These are phyloP conservation scores for Fringilla coelebs DNA, from an alignment of 2,797 vertebrate species.

Conservation along the genomic window DNA sequence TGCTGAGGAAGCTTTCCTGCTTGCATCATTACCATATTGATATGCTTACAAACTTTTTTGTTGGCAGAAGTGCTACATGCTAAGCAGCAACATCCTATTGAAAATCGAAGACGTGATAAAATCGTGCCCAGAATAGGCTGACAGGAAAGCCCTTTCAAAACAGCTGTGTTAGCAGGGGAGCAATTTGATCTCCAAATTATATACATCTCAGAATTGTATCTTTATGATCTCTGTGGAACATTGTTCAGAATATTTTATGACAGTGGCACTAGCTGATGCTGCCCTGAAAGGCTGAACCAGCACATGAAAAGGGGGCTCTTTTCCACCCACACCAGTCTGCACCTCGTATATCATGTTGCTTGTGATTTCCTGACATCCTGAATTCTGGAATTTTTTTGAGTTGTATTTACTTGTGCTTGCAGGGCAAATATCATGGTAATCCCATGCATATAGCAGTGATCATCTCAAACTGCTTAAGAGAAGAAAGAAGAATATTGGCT, in stretches of 20 bases:
- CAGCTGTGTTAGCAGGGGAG: not conserved
- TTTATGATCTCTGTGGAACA: not conserved
- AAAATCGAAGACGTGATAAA: constrained; percentile 6
- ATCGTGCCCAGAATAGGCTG: not conserved
- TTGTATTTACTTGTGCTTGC: constrained; percentile 15
- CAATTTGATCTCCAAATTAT: not conserved
- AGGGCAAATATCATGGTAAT: constrained; percentile 89
- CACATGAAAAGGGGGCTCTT: not conserved
- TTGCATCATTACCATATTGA: not conserved
- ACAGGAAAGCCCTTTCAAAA: constrained; percentile 32
- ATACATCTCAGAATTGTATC: not conserved
- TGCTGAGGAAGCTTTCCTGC: constrained; percentile 12
- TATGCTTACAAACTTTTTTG: not conserved
- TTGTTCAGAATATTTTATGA: not conserved
- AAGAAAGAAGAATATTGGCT: constrained; percentile 91
- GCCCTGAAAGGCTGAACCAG: not conserved
- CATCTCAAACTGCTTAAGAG: constrained; percentile 90
- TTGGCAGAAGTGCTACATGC: not conserved
- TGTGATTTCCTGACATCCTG: not conserved
- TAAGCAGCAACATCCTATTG: not conserved
- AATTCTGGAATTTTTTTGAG: not conserved
- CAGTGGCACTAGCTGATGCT: not conserved
- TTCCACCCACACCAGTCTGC: not conserved
- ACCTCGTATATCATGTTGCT: not conserved
- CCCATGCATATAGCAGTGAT: constrained; percentile 86